Conservation (phyloP, 2,113 vertebrate species). For the Ellobius talpinus region DNA sequence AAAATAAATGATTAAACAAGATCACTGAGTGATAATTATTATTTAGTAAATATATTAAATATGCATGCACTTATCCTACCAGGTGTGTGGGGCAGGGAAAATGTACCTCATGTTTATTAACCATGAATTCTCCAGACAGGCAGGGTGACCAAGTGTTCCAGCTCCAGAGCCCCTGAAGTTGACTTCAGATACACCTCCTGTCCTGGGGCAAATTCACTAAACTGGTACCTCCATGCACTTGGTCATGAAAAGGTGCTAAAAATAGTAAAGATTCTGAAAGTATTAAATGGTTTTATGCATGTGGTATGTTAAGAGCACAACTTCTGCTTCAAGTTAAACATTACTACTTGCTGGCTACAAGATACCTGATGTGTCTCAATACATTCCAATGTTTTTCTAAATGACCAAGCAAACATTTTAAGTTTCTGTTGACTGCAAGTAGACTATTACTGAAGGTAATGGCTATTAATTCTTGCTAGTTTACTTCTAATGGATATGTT, state of each 20-base stretch:
- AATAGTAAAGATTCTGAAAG: background rate
- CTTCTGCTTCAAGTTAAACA: background rate
- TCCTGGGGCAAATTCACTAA: background rate
- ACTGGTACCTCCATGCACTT: background rate
- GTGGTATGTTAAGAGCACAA: background rate
- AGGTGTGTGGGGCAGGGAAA: background rate
- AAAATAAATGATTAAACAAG: constrained; percentile 48
- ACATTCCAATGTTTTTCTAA: background rate
- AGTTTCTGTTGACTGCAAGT: background rate
- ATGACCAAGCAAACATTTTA: background rate
- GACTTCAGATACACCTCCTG: constrained; percentile 9
- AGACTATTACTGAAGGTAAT: background rate
- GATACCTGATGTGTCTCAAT: background rate
- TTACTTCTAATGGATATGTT: background rate
- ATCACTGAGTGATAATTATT: constrained; percentile 25
- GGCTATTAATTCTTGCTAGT: background rate
- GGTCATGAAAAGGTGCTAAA: background rate
- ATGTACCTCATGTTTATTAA: background rate
- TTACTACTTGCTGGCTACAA: background rate
- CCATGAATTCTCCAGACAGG: background rate
- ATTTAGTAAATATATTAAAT: constrained; percentile 50
- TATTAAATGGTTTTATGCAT: background rate
- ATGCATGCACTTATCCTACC: background rate
- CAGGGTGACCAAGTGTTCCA: background rate
- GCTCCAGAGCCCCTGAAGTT: background rate